Conservation (phyloP, 2,888 invertebrate species). For the Trilocha varians region DNA sequence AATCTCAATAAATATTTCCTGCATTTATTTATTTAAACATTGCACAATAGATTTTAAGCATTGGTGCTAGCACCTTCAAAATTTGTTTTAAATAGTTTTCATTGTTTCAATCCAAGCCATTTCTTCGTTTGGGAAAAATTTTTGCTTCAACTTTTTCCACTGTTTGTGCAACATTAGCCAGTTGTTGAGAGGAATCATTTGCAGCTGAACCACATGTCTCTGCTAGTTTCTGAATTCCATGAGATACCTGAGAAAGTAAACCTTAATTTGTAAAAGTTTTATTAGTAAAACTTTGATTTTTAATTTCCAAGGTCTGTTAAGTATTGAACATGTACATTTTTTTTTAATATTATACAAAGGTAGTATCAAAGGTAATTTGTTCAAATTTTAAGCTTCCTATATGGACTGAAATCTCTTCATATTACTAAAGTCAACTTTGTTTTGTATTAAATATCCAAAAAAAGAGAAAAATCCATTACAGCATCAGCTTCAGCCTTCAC, state of each 20-base stretch:
- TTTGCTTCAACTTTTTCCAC: slow-evolving; percentile 55
- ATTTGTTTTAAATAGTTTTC: background rate
- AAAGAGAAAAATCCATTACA: slow-evolving; percentile 20
- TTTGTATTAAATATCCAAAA: background rate
- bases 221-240: slow-evolving; percentile 57
- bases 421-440: no score
- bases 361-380: no score
- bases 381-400: no score
- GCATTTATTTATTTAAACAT: background rate
- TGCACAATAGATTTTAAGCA: background rate
- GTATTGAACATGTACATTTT: no score
- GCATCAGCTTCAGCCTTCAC: slow-evolving; percentile 49
- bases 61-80: background rate
- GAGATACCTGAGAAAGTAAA: slow-evolving; percentile 38
- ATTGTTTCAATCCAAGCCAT: slow-evolving; percentile 49
- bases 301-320: no score
- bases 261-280: background rate
- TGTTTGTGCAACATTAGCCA: slow-evolving; percentile 51
- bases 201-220: slow-evolving; percentile 60
- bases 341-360: no score
- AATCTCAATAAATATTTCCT: background rate
- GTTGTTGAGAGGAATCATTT: slow-evolving; percentile 46
- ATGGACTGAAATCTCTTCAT: no score
- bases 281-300: background rate
- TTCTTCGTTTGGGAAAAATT: slow-evolving; percentile 50